Conservation (phyloP, 2,888 invertebrate species). For the Troilus luridus region DNA sequence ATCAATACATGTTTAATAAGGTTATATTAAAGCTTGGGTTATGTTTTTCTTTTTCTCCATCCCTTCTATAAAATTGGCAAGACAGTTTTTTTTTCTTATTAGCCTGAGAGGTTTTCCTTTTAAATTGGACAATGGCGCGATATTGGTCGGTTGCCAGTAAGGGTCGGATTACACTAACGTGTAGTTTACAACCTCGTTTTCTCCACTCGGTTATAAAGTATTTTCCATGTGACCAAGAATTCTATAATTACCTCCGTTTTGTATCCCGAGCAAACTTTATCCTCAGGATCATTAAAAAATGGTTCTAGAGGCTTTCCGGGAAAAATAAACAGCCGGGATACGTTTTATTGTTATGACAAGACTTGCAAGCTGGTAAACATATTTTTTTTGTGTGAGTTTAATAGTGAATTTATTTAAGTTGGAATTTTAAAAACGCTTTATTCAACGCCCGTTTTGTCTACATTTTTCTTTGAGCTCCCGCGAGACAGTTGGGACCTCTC, state of each 20-base stretch:
- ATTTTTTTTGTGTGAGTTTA: too few species aligned
- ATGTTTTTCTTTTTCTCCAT: not conserved
- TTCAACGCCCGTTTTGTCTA: too few species aligned
- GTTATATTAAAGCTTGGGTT: too few species aligned
- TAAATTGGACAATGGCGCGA: not conserved
- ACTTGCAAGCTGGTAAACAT: too few species aligned
- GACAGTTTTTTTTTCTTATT: not conserved
- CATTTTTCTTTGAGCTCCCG: too few species aligned
- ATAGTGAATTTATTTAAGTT: too few species aligned
- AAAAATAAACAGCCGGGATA: not conserved
- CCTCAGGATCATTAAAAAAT: not conserved
- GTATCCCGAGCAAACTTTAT: not conserved
- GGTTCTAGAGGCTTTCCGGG: not conserved
- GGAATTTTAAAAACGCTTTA: too few species aligned
- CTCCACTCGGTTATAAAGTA: not conserved
- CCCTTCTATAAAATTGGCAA: not conserved
- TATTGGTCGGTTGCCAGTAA: not conserved
- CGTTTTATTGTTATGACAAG: too few species aligned
- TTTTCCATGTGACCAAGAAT: not conserved
- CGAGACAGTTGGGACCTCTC: too few species aligned
- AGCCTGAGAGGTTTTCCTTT: not conserved
- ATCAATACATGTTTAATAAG: too few species aligned
- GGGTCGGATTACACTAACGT: not conserved
- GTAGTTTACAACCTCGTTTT: slow-evolving; percentile 7
- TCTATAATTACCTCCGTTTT: not conserved